These are phyloP conservation scores for Tachina fera DNA, from an alignment of 2,888 invertebrate genomes.

Conservation along the genomic window DNA sequence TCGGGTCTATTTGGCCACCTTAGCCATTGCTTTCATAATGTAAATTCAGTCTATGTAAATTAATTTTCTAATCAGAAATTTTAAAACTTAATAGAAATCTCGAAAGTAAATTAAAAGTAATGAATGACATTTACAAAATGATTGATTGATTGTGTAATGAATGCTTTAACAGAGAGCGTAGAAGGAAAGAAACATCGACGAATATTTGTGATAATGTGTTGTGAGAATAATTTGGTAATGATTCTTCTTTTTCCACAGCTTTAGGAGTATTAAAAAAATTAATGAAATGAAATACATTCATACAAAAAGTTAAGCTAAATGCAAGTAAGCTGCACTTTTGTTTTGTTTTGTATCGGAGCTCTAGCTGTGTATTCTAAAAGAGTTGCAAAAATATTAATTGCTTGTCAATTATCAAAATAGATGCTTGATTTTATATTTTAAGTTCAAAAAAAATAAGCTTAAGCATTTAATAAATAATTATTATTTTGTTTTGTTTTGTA, in stretches of 20 bases:
- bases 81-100: slow-evolving; percentile 5
- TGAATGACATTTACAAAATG: slow-evolving; percentile 45
- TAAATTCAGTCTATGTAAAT: not conserved
- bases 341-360: slow-evolving; percentile 62
- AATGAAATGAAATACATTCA: slow-evolving; percentile 63
- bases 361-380: slow-evolving; percentile 64
- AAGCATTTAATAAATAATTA: slow-evolving; percentile 58
- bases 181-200: slow-evolving; percentile 24
- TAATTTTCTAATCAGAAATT: slow-evolving; percentile 3
- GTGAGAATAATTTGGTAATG: slow-evolving; percentile 54
- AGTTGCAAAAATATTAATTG: slow-evolving; percentile 74
- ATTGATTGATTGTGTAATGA: slow-evolving; percentile 54
- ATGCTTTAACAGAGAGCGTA: slow-evolving; percentile 42
- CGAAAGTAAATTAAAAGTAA: slow-evolving; percentile 2
- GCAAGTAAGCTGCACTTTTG: slow-evolving; percentile 67
- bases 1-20: too few species aligned
- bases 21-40: too few species aligned
- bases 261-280: slow-evolving; percentile 69
- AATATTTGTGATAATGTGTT: slow-evolving; percentile 52
- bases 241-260: slow-evolving; percentile 65
- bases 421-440: slow-evolving; percentile 54
- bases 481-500: slow-evolving; percentile 39
- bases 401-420: slow-evolving; percentile 62
- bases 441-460: slow-evolving; percentile 62
- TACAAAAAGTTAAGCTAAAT: slow-evolving; percentile 68